Percentiles rank a stretch among this genome's conserved stretches.
These are phyloP conservation scores for Sipha flava DNA, from an alignment of 1,140 invertebrate genomes.

Conservation along the genomic window DNA sequence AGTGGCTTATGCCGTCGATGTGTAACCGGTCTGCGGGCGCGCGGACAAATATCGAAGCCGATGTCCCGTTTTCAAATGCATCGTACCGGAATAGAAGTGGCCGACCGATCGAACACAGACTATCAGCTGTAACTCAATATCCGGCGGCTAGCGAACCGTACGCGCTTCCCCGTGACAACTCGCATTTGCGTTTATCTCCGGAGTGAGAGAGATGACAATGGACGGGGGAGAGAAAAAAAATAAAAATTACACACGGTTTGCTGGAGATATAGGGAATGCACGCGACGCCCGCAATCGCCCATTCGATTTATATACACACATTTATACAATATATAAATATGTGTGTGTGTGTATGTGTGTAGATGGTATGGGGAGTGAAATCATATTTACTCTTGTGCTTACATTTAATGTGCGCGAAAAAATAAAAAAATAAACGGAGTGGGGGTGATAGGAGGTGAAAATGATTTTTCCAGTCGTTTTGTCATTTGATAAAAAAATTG, in stretches of 20 bases:
- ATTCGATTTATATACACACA: background rate
- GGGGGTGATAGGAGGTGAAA: background rate
- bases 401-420: slow-evolving; percentile 12
- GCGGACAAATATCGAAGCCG: background rate
- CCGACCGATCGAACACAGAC: too few species aligned
- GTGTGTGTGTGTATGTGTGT: background rate
- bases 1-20: too few species aligned
- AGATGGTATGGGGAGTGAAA: background rate
- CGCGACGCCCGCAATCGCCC: background rate
- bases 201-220: too few species aligned
- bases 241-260: background rate
- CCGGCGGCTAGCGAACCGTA: background rate
- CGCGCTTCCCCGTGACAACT: slow-evolving; percentile 20
- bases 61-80: slow-evolving; percentile 10
- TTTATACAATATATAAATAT: too few species aligned
- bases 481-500: slow-evolving; percentile 32
- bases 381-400: slow-evolving; percentile 17
- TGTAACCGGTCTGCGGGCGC: background rate
- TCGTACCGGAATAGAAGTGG: background rate
- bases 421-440: background rate
- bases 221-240: background rate
- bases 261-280: background rate
- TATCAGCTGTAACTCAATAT: background rate
- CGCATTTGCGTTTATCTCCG: slow-evolving; percentile 20
- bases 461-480: slow-evolving; percentile 33